Percentiles rank a stretch among this genome's conserved stretches.
Evolutionary conservation across 1,140 invertebrate genomes (phyloP).

Genomic region (Drosophila bifasciata): DNA sequence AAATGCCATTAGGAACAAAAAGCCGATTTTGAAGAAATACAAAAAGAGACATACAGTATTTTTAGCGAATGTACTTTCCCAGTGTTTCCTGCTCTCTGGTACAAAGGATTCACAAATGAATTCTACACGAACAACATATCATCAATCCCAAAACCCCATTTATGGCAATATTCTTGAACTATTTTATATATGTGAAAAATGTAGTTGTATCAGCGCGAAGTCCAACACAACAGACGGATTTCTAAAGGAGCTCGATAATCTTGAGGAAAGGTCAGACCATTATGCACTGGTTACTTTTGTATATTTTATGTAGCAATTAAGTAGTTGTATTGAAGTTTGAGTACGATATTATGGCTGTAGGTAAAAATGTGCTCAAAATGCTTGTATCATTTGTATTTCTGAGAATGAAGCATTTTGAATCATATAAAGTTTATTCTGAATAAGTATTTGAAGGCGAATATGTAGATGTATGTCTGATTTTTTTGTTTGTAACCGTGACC

Average conservation of each 20-base stretch:
- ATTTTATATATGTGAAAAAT: conserved; percentile 68
- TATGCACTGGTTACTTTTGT: not conserved
- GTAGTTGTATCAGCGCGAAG: conserved; percentile 25
- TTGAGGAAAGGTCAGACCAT: conserved; percentile 57
- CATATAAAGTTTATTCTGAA: no score
- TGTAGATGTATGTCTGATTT: no score
- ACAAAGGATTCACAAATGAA: conserved; percentile 38
- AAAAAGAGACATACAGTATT: conserved; percentile 91
- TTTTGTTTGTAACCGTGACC: no score
- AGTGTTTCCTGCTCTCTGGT: conserved; percentile 88
- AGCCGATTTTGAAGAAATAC: conserved; percentile 93
- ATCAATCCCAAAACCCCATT: conserved; percentile 65
- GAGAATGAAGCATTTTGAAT: no score
- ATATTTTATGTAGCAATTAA: not conserved
- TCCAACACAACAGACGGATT: conserved; percentile 8
- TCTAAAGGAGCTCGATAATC: conserved; percentile 24
- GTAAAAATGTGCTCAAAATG: no score
- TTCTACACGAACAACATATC: conserved; percentile 19
- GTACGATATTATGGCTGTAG: no score
- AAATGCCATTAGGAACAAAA: conserved; percentile 90
- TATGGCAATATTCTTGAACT: conserved; percentile 76
- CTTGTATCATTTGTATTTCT: no score
- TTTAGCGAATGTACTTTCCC: conserved; percentile 89
- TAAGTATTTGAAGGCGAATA: no score
- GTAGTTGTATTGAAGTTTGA: not conserved